A percentile compares a stretch with the other conserved stretches of the same genome.
Evolutionary conservation across 2,888 invertebrate species (phyloP).

Genomic region (Limenitis arthemis): DNA sequence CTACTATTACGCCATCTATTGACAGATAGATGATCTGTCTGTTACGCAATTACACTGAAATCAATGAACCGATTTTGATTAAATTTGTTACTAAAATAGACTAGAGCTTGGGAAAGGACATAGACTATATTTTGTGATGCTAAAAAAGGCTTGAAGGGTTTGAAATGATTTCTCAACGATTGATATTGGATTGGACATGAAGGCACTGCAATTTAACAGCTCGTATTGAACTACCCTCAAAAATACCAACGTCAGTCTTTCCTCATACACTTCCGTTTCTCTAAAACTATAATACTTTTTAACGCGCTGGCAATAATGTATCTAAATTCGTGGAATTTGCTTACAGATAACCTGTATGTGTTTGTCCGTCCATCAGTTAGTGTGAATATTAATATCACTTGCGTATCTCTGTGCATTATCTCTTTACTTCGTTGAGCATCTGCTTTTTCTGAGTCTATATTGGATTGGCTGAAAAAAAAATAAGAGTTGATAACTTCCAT

Average conservation of each 20-base stretch:
- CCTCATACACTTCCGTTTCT: constrained; percentile 56
- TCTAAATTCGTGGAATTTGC: constrained; percentile 53
- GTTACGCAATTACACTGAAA: too few relatives aligned
- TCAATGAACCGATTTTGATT: too few relatives aligned
- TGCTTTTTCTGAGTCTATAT: constrained; percentile 33
- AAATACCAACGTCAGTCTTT: constrained; percentile 10
- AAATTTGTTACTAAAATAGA: too few relatives aligned
- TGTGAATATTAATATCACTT: constrained; percentile 39
- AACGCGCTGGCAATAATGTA: constrained; percentile 48
- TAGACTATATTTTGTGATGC: too few relatives aligned
- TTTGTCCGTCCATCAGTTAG: constrained; percentile 40
- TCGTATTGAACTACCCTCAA: not conserved
- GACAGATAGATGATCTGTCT: too few relatives aligned
- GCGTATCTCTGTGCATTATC: constrained; percentile 38
- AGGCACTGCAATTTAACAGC: too few relatives aligned
- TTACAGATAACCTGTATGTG: constrained; percentile 41
- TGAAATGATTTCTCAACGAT: too few relatives aligned
- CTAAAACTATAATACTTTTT: constrained; percentile 53
- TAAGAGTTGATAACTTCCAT: too few relatives aligned
- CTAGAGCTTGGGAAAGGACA: too few relatives aligned
- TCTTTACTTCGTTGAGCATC: constrained; percentile 32
- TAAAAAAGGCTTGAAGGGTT: too few relatives aligned
- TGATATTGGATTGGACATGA: too few relatives aligned
- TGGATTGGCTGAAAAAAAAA: constrained; percentile 46
- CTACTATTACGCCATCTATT: too few relatives aligned